Percentiles rank a stretch among this genome's conserved stretches.
These are phyloP conservation scores for Drosophila tsacasi DNA, from an alignment of 1,140 invertebrate species.

Conservation along the genomic window DNA sequence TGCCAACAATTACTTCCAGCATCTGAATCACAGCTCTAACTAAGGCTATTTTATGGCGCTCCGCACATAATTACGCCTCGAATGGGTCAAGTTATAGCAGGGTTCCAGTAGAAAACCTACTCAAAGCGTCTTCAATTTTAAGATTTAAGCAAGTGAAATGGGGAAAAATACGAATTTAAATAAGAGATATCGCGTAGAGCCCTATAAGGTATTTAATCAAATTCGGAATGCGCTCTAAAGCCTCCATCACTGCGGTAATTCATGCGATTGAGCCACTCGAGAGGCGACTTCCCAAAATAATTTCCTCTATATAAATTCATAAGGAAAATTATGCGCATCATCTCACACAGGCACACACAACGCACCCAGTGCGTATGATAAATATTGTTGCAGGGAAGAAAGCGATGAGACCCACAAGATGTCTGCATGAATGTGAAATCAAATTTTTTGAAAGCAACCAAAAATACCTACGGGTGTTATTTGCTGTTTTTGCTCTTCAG, in stretches of 20 bases:
- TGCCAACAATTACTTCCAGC: constrained; percentile 9
- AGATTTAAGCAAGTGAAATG: background rate
- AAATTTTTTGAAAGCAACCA: constrained; percentile 56
- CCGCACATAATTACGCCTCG: constrained; percentile 33
- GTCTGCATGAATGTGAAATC: constrained; percentile 79
- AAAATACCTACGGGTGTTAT: constrained; percentile 72
- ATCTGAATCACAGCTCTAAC: constrained; percentile 10
- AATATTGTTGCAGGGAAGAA: constrained; percentile 20
- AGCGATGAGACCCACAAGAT: constrained; percentile 33
- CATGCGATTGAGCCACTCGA: constrained; percentile 45
- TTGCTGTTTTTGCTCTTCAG: constrained; percentile 30
- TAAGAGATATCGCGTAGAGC: background rate
- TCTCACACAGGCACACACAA: constrained; percentile 24
- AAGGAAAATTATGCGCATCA: constrained; percentile 64
- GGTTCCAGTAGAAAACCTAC: background rate
- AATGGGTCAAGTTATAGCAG: constrained; percentile 39
- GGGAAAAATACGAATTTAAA: background rate
- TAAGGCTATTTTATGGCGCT: constrained; percentile 7
- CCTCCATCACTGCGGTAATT: constrained; percentile 11
- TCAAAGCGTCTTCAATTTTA: background rate
- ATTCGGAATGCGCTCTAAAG: constrained; percentile 8
- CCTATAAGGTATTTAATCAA: constrained; percentile 28
- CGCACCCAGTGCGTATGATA: constrained; percentile 45
- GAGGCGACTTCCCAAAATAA: constrained; percentile 44
- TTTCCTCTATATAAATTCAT: constrained; percentile 59